Base-by-base conservation (phyloP, 1,140 invertebrate genomes). In the Leptoteleia sp. region DNA sequence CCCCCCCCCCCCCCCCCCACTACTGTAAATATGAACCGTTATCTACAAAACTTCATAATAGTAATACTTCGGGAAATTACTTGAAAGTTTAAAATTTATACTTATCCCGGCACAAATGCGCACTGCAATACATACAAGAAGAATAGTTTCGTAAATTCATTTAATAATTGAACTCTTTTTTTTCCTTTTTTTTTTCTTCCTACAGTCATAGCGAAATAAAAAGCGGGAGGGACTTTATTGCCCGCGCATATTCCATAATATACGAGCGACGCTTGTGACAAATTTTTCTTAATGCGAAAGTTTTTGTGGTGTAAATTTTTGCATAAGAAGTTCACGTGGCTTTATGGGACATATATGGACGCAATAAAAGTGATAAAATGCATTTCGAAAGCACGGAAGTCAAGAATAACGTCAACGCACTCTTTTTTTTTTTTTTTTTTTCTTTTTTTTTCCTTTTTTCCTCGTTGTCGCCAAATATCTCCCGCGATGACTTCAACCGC, bases 251-350 rank as follows among this genome's bases (percentile, higher is more conserved):
- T 57, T 38, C 15, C 13, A 27, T 25, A 11, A 43, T 31, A 42
- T 57, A 43, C 25, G 25, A 3, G 4, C 25, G 29, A 45, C 40
- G 9, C 27, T 59, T 33, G 40, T 45, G 31, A 48, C 57, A 61
- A 61, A 61, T 61, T 61, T 48, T 47, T 47, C 57, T 61, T 61
- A 47, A 61, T 59, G 40, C 27, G 27, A 33, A 59, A 59, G 55
- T 48, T 61, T 61, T 48, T 47, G 57, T 19, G 17, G 57, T 40
- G 43, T 38, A 61, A 61, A 61, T 48, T 47, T 47, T 61, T 61
- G 42, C 31, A 43, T 38, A 61, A 61, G 57, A 61, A 61, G 17
- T 48, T 37, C 5, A 0, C 42, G 42, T 31, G 25, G 42, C 1
- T 48, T 61, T 48, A 61, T 22, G 55, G 15, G 38, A 59, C 55